A percentile compares a stretch with the other conserved stretches of the same genome.
phyloP scores from a whole-genome alignment of 1,140 invertebrate genomes.

The Tetramorium simillimum region DNA sequence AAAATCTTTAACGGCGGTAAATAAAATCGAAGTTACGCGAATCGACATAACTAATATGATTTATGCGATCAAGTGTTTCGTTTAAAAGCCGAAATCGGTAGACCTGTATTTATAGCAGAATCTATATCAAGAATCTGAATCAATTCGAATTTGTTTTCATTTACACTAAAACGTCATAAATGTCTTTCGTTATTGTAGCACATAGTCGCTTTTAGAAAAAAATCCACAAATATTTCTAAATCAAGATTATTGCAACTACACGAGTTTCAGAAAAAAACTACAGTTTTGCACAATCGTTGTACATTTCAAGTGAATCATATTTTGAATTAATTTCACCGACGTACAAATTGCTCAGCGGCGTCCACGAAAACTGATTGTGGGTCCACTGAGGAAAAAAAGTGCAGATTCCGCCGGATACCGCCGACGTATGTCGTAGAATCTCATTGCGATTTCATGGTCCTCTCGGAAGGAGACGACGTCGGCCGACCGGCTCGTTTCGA shows the following conservation, averaged over 20 bases:
- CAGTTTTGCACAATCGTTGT: background rate
- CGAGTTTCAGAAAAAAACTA: background rate
- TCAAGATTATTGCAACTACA: background rate
- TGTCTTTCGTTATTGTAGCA: background rate
- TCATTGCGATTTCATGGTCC: conserved; percentile 54
- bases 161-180: background rate
- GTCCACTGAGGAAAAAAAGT: conserved; percentile 19
- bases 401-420: conserved; percentile 17
- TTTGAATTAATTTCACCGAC: background rate
- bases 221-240: background rate
- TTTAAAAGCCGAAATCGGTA: background rate
- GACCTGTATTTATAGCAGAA: background rate
- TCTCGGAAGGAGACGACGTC: conserved; percentile 19
- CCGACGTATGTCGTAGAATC: background rate
- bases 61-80: background rate
- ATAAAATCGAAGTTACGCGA: background rate
- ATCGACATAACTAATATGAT: background rate
- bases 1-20: conserved; percentile 2
- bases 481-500: conserved; percentile 65
- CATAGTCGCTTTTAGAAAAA: background rate
- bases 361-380: background rate
- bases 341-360: background rate
- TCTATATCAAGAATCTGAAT: background rate
- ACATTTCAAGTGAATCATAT: background rate
- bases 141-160: background rate